Evolutionary conservation across 2,113 vertebrate genomes (phyloP), one percentile per base, ranked within the genome.

Genomic region (Pelmatolapia mariae): DNA sequence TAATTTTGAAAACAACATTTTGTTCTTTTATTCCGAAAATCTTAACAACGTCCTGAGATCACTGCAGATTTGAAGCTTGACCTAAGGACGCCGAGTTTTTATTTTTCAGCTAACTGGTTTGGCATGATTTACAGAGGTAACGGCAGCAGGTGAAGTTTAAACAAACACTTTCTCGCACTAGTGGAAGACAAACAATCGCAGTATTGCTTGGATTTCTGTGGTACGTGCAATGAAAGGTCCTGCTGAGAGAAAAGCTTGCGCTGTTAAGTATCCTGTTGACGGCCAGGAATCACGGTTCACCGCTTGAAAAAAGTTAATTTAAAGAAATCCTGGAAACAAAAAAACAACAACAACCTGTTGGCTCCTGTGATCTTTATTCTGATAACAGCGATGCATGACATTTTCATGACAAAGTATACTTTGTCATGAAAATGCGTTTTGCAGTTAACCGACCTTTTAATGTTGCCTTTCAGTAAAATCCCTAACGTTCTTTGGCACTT

Each of bases 41-140:
- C 3, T 29, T 73, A 45, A 45, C 22, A 73, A 45, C 13, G 15
- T 73, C 22, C 13, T 73, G 22, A 18, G 40, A 73, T 26, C 22
- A 31, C 43, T 45, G 8, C 38, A 78, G 26, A 50, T 31, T 4
- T 78, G 0, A 4, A n/a, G 3, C 4, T 50, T 19, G 26, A 50
- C 18, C 16, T 3, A 0, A 78, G 16, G 6, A 29, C 4, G 1
- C 13, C 0, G 5, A 76, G 24, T 19, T 2, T 8, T 19, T 31
- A 50, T 31, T 31, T 52, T 31, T 7, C 4, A 50, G 26, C 2
- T 31, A 9, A 33, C 26, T 5, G 18, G 45, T 31, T 52, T 19
- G 24, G 26, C 71, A 50, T 3, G 16, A 50, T 50, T 31, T 47
- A 1, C 0, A 47, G 10, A 3, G 43, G 3, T 4, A 47, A 10